Evolutionary conservation across 2,797 vertebrate species (phyloP).

Genomic region (Sebastes goodei): DNA sequence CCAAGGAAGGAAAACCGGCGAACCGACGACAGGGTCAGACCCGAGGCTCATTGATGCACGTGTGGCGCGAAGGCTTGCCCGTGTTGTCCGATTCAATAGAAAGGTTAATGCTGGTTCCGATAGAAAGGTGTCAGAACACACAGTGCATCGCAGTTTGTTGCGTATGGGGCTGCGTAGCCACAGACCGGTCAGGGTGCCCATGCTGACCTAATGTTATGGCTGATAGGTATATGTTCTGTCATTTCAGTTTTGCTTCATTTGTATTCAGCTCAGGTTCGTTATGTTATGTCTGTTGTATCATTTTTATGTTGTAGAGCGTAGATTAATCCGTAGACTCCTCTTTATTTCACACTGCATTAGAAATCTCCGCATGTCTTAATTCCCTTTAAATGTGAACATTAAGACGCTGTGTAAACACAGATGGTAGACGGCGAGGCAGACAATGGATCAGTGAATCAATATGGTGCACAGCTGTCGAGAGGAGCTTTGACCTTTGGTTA

Average conservation of each 20-base stretch:
- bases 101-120: too few relatives aligned
- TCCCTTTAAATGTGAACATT: slow-evolving; percentile 35
- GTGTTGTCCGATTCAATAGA: too few relatives aligned
- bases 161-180: too few relatives aligned
- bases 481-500: slow-evolving; percentile 67
- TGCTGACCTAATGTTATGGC: too few relatives aligned
- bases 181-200: too few relatives aligned
- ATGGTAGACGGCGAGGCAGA: slow-evolving; percentile 18
- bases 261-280: background rate
- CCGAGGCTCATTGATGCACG: too few relatives aligned
- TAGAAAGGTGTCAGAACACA: too few relatives aligned
- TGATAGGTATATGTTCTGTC: rapidly evolving
- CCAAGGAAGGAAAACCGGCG: too few relatives aligned
- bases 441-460: slow-evolving; percentile 57
- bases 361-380: slow-evolving; percentile 18
- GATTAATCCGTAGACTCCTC: background rate
- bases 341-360: background rate
- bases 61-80: too few relatives aligned
- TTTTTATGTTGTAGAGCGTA: background rate
- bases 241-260: background rate
- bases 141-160: too few relatives aligned
- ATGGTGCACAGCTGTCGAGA: slow-evolving; percentile 43
- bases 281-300: background rate
- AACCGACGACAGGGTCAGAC: too few relatives aligned
- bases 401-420: slow-evolving; percentile 25